Evolutionary conservation across 1,140 invertebrate genomes (phyloP), one percentile per base, ranked within the genome.

Genomic region (Proales similis): DNA sequence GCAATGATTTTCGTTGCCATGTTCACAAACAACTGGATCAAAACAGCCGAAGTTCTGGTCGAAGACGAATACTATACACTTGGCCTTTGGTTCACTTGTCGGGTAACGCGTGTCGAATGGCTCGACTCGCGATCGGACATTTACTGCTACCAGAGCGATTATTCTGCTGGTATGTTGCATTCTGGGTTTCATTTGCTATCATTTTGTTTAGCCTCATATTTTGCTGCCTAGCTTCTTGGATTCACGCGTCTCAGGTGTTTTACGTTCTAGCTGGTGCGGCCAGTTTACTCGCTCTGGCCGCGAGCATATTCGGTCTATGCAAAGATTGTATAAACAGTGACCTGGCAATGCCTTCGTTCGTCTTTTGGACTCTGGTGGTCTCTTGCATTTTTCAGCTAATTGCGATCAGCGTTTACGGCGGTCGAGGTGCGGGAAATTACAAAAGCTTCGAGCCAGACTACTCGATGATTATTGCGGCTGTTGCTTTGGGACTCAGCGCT

Each of bases 391-490:
- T 39, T 42, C 51, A 57, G 32, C 22, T 57, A 27, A 57, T 57
- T 32, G 51, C 33, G 17, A 42, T 57, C 39, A 24, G 26, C 3
- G 51, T 57, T 39, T 57, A 57, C 45, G 51, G 51, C 20, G 51
- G 51, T 17, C 26, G 45, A 26, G 51, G 51, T 29, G 45, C 45
- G 30, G 33, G 11, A 4, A 42, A 57, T 42, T 57, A 57, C n/a
- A 7, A 24, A 2, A 27, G 9, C 27, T 42, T 42, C 32, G n/a
- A 39, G 4, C 36, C 51, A 27, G 51, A 57, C 20, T 57, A 57
- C 45, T 57, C 51, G 14, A 57, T 57, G 26, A 57, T 57, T 24
- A 57, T 57, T 29, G 51, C 51, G 3, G 45, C 36, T 42, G 51
- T 42, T 42, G 51, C 24, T 14, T 26, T 57, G 17, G 51, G 22